These are phyloP conservation scores for Halyomorpha halys DNA, from an alignment of 1,140 invertebrate genomes.

Conservation along the genomic window DNA sequence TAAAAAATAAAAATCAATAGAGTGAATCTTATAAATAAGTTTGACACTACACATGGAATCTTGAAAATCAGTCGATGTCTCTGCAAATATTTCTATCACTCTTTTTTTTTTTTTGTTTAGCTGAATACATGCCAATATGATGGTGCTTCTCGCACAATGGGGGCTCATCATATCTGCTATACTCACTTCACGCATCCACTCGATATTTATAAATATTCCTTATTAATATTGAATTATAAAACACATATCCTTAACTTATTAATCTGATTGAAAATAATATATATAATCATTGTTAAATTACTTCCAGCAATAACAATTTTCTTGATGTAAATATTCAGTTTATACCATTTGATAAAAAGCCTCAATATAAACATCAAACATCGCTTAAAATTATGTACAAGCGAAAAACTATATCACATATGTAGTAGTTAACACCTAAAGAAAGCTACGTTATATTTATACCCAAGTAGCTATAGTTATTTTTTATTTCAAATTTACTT, in stretches of 20 bases:
- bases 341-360: slow-evolving; percentile 21
- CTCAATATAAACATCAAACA: slow-evolving; percentile 26
- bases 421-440: slow-evolving; percentile 24
- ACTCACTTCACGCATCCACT: slow-evolving; percentile 5
- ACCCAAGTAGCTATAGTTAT: slow-evolving; percentile 15
- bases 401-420: slow-evolving; percentile 27
- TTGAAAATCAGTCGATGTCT: slow-evolving; percentile 27
- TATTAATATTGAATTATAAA: slow-evolving; percentile 15
- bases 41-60: slow-evolving; percentile 27
- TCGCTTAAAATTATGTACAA: slow-evolving; percentile 28
- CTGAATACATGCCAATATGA: slow-evolving; percentile 5
- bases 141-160: not conserved
- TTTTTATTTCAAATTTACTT: not conserved
- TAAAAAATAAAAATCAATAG: slow-evolving; percentile 20
- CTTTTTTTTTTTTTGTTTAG: too few species aligned
- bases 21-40: slow-evolving; percentile 22
- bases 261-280: slow-evolving; percentile 26
- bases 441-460: slow-evolving; percentile 25
- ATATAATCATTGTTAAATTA: slow-evolving; percentile 19
- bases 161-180: slow-evolving; percentile 2
- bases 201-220: slow-evolving; percentile 4
- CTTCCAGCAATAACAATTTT: slow-evolving; percentile 23
- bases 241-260: slow-evolving; percentile 25
- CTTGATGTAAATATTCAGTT: slow-evolving; percentile 23
- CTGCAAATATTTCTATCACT: slow-evolving; percentile 20